Evolutionary conservation across 2,797 vertebrate genomes (phyloP).

Genomic region (Rousettus madagascariensis): DNA sequence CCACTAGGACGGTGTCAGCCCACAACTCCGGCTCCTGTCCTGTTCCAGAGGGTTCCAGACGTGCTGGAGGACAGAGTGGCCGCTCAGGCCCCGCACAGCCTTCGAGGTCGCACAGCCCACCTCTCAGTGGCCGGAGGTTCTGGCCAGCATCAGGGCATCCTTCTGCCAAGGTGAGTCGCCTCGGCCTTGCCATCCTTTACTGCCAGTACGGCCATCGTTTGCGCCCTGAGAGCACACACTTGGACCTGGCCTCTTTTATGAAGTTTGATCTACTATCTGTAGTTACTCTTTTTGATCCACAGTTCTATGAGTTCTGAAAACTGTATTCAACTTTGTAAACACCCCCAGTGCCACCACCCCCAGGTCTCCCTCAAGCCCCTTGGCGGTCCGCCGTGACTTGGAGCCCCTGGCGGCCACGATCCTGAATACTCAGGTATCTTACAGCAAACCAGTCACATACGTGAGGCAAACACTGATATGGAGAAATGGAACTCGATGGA

Average conservation of each 20-base stretch:
- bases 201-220: background rate
- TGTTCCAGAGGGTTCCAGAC: accelerated
- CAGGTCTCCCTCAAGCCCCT: background rate
- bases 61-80: background rate
- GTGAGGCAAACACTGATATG: background rate
- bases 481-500: background rate
- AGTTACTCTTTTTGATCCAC: background rate
- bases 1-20: background rate
- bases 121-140: background rate
- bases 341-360: background rate
- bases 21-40: background rate
- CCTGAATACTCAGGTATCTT: background rate
- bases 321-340: background rate
- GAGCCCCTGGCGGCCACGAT: background rate
- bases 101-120: accelerated
- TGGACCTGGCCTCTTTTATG: background rate
- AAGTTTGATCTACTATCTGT: background rate
- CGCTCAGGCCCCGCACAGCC: background rate
- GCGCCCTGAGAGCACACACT: background rate
- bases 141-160: background rate
- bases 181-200: background rate
- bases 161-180: background rate
- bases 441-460: background rate
- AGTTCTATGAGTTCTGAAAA: background rate
- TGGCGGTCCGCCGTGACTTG: background rate